A percentile compares a stretch with the other conserved stretches of the same genome.
Evolutionary conservation across 2,888 invertebrate species (phyloP).

Genomic region (Mimas tiliae): DNA sequence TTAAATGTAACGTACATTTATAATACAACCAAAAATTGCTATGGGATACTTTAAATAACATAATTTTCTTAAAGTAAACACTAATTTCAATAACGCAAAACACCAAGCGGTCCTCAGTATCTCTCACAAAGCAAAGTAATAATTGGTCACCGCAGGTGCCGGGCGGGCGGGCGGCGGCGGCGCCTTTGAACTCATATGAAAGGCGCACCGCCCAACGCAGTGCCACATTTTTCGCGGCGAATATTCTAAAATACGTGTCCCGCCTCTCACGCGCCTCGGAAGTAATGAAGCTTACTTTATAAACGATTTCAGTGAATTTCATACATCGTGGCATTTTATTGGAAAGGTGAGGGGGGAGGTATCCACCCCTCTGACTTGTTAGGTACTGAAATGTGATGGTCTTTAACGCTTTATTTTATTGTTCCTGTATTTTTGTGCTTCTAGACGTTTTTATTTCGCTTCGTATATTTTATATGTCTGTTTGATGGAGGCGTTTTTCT

Average conservation of each 20-base stretch:
- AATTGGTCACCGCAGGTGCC: slow-evolving; percentile 51
- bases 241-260: slow-evolving; percentile 65
- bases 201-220: slow-evolving; percentile 42
- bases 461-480: background rate
- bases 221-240: slow-evolving; percentile 57
- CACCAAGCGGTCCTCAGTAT: slow-evolving; percentile 26
- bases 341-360: slow-evolving; percentile 57
- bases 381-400: slow-evolving; percentile 42
- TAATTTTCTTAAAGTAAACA: too few species aligned
- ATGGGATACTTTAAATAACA: background rate
- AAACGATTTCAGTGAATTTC: slow-evolving; percentile 70
- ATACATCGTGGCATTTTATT: slow-evolving; percentile 68
- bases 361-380: slow-evolving; percentile 41
- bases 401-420: slow-evolving; percentile 55
- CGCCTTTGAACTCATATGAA: slow-evolving; percentile 55
- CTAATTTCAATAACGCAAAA: slow-evolving; percentile 22
- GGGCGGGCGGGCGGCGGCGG: slow-evolving; percentile 41
- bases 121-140: slow-evolving; percentile 40
- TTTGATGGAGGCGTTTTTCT: background rate
- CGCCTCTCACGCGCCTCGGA: slow-evolving; percentile 49
- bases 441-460: slow-evolving; percentile 16
- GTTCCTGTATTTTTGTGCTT: slow-evolving; percentile 42
- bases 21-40: too few species aligned
- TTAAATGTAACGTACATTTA: too few species aligned
- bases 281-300: slow-evolving; percentile 75